These are phyloP conservation scores for Agriopis aurantiaria DNA, from an alignment of 2,888 invertebrate species.

Conservation along the genomic window DNA sequence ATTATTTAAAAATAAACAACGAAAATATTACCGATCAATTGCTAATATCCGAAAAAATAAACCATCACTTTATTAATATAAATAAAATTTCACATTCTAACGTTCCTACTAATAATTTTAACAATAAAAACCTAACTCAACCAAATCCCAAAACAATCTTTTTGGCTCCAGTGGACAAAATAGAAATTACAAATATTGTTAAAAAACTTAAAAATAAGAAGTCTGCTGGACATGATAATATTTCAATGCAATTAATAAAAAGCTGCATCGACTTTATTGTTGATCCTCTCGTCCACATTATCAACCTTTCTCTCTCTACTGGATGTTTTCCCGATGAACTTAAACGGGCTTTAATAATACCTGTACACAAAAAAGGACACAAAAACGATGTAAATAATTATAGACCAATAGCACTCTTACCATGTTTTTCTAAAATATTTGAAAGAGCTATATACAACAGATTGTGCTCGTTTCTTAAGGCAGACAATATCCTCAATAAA, in stretches of 20 bases:
- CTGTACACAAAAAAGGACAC: neutral
- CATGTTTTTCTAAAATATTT: slow-evolving; percentile 2
- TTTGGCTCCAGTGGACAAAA: neutral
- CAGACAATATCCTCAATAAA: neutral
- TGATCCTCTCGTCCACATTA: neutral
- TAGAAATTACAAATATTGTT: neutral
- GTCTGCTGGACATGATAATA: neutral
- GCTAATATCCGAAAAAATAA: too few relatives aligned
- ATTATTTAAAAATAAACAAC: neutral
- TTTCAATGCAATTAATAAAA: neutral
- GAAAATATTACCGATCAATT: neutral
- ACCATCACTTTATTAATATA: too few relatives aligned
- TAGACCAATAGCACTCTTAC: neutral
- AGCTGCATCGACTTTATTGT: neutral
- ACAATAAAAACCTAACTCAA: too few relatives aligned
- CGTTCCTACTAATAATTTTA: too few relatives aligned
- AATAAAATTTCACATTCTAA: too few relatives aligned
- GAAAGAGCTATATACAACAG: neutral
- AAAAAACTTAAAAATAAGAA: neutral
- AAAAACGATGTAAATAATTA: slow-evolving; percentile 2
- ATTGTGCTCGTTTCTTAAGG: neutral
- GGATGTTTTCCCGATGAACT: neutral
- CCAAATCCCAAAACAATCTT: neutral
- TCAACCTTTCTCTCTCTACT: neutral
- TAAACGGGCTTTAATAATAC: neutral